Percentiles rank a stretch among this genome's conserved stretches.
Evolutionary conservation across 2,113 vertebrate genomes (phyloP).

Genomic region (Brachyistius frenatus): DNA sequence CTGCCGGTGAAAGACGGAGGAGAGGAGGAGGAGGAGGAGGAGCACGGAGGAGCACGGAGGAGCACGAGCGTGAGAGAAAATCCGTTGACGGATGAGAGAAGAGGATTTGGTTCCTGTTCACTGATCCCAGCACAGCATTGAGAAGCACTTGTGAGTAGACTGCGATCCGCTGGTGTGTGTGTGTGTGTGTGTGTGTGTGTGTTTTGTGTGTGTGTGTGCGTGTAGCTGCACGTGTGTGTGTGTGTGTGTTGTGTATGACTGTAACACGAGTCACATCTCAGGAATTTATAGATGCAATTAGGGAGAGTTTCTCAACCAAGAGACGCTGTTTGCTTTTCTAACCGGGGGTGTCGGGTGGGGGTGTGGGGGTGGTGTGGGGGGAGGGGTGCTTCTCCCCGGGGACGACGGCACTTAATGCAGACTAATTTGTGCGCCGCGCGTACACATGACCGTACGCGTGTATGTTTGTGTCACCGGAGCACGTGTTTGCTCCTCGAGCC

Average conservation of each 20-base stretch:
- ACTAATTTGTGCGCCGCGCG: conserved; percentile 5
- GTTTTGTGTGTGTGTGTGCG: too few species aligned
- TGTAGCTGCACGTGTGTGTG: not conserved
- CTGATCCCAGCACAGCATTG: conserved; percentile 26
- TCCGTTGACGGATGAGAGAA: conserved; percentile 45
- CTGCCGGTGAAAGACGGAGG: conserved; percentile 3
- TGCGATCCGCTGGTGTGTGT: conserved; percentile 4
- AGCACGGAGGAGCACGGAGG: conserved; percentile 24
- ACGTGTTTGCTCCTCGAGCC: conserved; percentile 6
- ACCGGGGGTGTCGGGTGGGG: too few species aligned
- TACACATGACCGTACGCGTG: not conserved
- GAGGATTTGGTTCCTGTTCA: conserved; percentile 44
- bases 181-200: conserved; percentile 10
- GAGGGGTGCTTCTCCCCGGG: not conserved
- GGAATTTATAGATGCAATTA: conserved; percentile 38
- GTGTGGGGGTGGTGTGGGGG: not conserved
- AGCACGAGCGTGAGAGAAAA: conserved; percentile 39
- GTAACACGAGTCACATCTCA: conserved; percentile 31
- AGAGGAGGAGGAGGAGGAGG: conserved; percentile 21
- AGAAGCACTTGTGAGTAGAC: conserved; percentile 64
- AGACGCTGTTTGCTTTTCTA: conserved; percentile 10
- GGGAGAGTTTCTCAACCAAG: conserved; percentile 24
- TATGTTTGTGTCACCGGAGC: not conserved
- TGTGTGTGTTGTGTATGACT: not conserved
- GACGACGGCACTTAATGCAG: not conserved